phyloP scores from a whole-genome alignment of 2,888 invertebrate species.

The Scotopteryx bipunctaria region DNA sequence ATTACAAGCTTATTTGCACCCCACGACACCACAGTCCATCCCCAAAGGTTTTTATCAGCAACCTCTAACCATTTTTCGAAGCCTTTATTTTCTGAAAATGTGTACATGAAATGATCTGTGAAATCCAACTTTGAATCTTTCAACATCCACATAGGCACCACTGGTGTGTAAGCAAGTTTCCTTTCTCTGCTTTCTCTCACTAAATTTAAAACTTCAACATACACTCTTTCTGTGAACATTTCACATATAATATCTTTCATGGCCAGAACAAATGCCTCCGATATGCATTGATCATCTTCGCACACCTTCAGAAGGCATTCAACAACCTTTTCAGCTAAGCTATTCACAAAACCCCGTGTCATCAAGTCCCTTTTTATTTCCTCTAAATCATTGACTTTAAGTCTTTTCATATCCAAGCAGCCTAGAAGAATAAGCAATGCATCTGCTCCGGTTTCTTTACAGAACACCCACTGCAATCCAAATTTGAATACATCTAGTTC shows the following conservation, averaged over 20 bases:
- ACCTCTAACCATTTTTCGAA: slow-evolving; percentile 67
- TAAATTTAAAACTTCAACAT: slow-evolving; percentile 54
- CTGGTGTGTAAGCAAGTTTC: slow-evolving; percentile 47
- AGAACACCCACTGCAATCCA: slow-evolving; percentile 64
- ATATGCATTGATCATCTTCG: slow-evolving; percentile 38
- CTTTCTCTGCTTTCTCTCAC: slow-evolving; percentile 53
- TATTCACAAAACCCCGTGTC: slow-evolving; percentile 49
- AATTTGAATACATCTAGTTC: slow-evolving; percentile 69
- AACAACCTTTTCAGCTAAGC: slow-evolving; percentile 58
- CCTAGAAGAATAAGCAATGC: slow-evolving; percentile 62
- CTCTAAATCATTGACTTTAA: slow-evolving; percentile 49
- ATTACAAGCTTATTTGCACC: slow-evolving; percentile 62
- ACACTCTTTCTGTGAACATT: slow-evolving; percentile 61
- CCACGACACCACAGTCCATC: slow-evolving; percentile 69
- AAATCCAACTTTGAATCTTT: slow-evolving; percentile 48
- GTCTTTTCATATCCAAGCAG: slow-evolving; percentile 60
- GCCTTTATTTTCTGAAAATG: slow-evolving; percentile 49
- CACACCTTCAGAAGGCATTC: slow-evolving; percentile 54
- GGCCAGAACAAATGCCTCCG: slow-evolving; percentile 37
- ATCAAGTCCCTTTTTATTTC: slow-evolving; percentile 49
- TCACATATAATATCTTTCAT: slow-evolving; percentile 47
- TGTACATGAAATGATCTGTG: slow-evolving; percentile 57
- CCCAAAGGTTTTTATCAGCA: slow-evolving; percentile 68
- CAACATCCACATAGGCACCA: slow-evolving; percentile 57
- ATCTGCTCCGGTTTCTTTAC: slow-evolving; percentile 55